A percentile compares a stretch with the other conserved stretches of the same genome.
Conservation (phyloP, 2,797 vertebrate genomes). For the Typhlichthys subterraneus region DNA sequence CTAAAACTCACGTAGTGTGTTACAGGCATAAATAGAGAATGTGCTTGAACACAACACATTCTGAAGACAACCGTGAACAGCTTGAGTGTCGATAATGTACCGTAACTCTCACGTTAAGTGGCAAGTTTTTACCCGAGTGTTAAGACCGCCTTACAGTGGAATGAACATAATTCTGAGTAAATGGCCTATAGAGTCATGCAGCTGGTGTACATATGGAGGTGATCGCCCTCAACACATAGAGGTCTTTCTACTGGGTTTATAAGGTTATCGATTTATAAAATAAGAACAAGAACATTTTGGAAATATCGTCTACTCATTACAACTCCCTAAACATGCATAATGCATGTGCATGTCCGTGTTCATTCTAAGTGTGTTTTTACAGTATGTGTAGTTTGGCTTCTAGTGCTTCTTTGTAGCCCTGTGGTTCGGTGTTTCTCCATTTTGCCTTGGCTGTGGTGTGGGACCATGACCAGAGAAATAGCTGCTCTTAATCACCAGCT, state of each 20-base stretch:
- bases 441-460: slow-evolving; percentile 39
- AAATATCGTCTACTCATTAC: background rate
- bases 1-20: background rate
- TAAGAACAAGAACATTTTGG: background rate
- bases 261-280: background rate
- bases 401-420: slow-evolving; percentile 6
- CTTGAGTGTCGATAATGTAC: slow-evolving; percentile 9
- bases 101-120: slow-evolving; percentile 8
- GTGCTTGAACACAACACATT: slow-evolving; percentile 4
- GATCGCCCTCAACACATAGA: slow-evolving; percentile 2
- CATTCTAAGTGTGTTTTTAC: slow-evolving; percentile 17
- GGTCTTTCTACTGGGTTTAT: background rate
- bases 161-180: slow-evolving; percentile 10
- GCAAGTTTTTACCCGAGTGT: slow-evolving; percentile 4
- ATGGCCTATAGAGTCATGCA: slow-evolving; percentile 16
- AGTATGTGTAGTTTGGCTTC: slow-evolving; percentile 23
- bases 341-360: slow-evolving; percentile 14
- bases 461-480: slow-evolving; percentile 62
- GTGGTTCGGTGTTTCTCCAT: slow-evolving; percentile 30
- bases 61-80: slow-evolving; percentile 4
- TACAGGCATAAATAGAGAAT: background rate
- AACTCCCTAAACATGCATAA: background rate
- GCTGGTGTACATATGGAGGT: slow-evolving; percentile 20
- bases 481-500: slow-evolving; percentile 57
- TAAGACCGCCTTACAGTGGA: slow-evolving; percentile 10